Evolutionary conservation across 2,888 invertebrate species (phyloP), one percentile per base, ranked within the genome.

Genomic region (Euproctis similis): DNA sequence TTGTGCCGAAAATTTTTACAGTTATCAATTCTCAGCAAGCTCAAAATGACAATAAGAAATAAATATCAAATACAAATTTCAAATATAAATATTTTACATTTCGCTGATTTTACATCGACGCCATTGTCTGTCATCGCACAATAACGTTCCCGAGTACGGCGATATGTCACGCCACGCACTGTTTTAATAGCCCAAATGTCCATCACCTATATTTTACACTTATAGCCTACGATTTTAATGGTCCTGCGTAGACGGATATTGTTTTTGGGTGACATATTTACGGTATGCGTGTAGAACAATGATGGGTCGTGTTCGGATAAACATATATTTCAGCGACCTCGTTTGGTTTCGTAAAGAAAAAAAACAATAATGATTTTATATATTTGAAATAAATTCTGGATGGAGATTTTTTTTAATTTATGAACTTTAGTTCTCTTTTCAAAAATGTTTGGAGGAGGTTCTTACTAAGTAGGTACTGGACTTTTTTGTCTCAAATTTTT

Each of bases 81-180:
- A 19, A 12, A n/a, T 31, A 20, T 26, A 28, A 28, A 22, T 38
- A 24, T 45, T 50, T 42, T 37, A 50, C 40, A 42, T 30, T 40
- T 34, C 23, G 26, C 34, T 12, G 37, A 30, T 38, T 44, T 42
- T 46, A 51, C 53, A 51, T 47, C 50, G 48, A 41, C 10, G 39
- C 13, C 33, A 30, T 23, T 48, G 39, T 50, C 41, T 27, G 41
- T 40, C 40, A 40, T 35, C 26, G 29, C 31, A 32, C 30, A 46
- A 48, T 42, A 46, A 31, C 26, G 39, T 29, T 34, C 36, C 33
- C 23, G 30, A 45, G 39, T 36, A 29, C 12, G 28, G 40, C 42
- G 46, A 47, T 60, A 42, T 44, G 42, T 60, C 51, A 60, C 46
- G 41, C 20, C 19, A 24, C 26, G 22, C 49, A 48, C 49, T 45